phyloP scores from a whole-genome alignment of 2,888 invertebrate genomes.

The Agrenia bidenticulata region DNA sequence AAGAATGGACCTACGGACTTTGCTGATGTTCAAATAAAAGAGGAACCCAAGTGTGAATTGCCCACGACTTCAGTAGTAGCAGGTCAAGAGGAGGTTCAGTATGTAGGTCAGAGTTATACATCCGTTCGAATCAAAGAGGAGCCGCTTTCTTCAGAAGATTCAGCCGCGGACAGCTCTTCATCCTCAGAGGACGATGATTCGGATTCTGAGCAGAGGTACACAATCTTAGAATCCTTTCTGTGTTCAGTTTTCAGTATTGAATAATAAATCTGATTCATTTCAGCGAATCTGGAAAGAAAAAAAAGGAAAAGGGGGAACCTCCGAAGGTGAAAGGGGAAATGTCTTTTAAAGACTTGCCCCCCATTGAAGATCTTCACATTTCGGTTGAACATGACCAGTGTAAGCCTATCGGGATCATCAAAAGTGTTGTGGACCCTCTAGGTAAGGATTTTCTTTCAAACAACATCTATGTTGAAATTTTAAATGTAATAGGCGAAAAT shows the following conservation, averaged over 20 bases:
- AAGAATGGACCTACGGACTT: background rate
- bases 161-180: conserved; percentile 28
- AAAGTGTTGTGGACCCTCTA: conserved; percentile 70
- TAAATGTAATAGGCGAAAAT: no score
- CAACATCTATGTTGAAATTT: no score
- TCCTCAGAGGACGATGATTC: conserved; percentile 8
- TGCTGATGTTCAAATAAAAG: background rate
- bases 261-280: background rate
- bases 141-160: conserved; percentile 27
- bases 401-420: conserved; percentile 70
- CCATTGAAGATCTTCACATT: conserved; percentile 77
- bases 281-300: conserved; percentile 4
- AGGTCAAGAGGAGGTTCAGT: background rate
- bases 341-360: conserved; percentile 71
- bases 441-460: no score
- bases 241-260: no score
- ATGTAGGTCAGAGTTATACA: background rate
- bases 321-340: conserved; percentile 62
- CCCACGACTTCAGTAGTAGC: background rate
- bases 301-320: conserved; percentile 15
- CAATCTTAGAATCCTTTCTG: no score
- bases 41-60: background rate
- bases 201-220: no score
- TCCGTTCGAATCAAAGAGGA: conserved; percentile 18
- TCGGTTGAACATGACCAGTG: conserved; percentile 75